Evolutionary conservation across 2,888 invertebrate genomes (phyloP), one percentile per base, ranked within the genome.

Genomic region (Pristionchus mayeri): DNA sequence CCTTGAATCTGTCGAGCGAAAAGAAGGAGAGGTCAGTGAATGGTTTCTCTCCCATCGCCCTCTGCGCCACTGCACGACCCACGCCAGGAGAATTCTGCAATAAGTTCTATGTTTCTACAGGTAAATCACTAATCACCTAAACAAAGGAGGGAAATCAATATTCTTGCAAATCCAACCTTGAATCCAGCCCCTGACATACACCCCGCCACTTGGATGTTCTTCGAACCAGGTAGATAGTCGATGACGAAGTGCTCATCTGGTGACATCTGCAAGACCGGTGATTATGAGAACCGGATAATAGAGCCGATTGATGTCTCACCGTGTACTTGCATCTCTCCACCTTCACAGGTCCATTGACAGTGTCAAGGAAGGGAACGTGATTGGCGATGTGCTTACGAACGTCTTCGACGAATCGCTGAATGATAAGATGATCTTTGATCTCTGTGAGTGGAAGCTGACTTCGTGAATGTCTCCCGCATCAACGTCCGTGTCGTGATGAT

Each of bases 111-210:
- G n/a, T n/a, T n/a, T n/a, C n/a, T n/a, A n/a, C n/a, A n/a, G n/a
- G n/a, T n/a, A n/a, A n/a, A n/a, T n/a, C n/a, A 16, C 18, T 9
- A 16, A 30, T 11, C 16, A 13, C 21, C 7, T 54, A 54, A 54
- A 54, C 16, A 54, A 18, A 54, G 54, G 7, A 48, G 16, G 16
- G 48, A 48, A 16, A n/a, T n/a, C n/a, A n/a, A n/a, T 4, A 16
- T 54, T 18, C 54, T 16, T 21, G 54, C 54, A 9, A 44, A 13
- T 9, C 6, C 40, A 11, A 80, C 80, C 80, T 80, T 80, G 80
- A 80, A 80, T 80, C 80, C 80, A n/a, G 80, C 30, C 21, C 80
- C 80, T n/a, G 80, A 80, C 80, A 80, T 80, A 40, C 37, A 80
- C 37, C 80, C 80, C 0, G 40, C 52, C 30, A 80, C 80, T 24